Base-by-base conservation (phyloP, 2,797 vertebrate species). In the Buceros bicornis region DNA sequence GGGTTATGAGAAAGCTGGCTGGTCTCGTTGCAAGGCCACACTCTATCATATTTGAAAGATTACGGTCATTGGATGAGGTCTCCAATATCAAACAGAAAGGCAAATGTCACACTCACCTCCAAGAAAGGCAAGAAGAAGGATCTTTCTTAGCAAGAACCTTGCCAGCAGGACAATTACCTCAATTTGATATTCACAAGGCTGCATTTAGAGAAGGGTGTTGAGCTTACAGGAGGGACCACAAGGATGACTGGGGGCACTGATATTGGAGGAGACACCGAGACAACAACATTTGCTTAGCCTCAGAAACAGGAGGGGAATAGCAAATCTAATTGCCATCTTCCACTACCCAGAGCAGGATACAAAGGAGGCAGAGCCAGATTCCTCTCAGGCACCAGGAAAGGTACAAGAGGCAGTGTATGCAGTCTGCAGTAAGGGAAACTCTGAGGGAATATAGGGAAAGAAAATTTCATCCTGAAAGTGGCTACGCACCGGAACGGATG, bases 81-180 rank as follows among this genome's bases (percentile, higher is more conserved):
- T 37, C 35, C 26, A 40, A 56, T 70, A 87, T 84, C 62, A 89
- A 84, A 47, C 89, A 93, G 61, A 89, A 92, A 90, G 62, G 58
- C 26, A 61, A 92, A 86, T 54, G 12, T 82, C 70, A 82, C 35
- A 62, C 54, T 40, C 19, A 76, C 8, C 24, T 91, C 71, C 56
- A 76, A 56, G 58, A 91, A 88, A 72, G 37, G 77, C 60, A 51
- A 78, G 70, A 18, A 89, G 40, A 40, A 78, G 16, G 20, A 33
- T 67, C 15, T 65, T 87, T 79, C 47, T 71, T 67, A 78, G 20
- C 11, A 71, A 77, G 50, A 78, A 13, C 6, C 10, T 90, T 83
- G 22, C 28, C 43, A 84, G 33, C 29, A 69, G 57, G 53, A 60
- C 2, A 6, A 2, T 51, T 67, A 20, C 40, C 17, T 67, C 43